Conservation (phyloP, 2,113 vertebrate species). For the Phasianus colchicus region DNA sequence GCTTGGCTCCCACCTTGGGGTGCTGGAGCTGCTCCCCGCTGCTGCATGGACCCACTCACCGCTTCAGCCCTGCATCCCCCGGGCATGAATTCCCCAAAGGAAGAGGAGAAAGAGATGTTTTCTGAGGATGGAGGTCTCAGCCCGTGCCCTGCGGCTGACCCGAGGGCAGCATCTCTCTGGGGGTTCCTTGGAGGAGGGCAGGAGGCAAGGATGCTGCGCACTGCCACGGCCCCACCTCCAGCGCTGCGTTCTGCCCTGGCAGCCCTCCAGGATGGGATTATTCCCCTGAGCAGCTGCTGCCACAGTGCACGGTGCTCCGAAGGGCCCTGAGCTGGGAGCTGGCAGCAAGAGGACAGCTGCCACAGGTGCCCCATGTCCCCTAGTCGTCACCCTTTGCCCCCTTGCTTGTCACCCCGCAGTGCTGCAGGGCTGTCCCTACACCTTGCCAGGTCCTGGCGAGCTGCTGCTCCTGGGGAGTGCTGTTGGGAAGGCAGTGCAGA, state of each 20-base stretch:
- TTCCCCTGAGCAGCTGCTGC: constrained; percentile 61
- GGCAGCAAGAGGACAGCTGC: neutral
- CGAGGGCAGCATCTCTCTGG: neutral
- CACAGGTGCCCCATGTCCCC: neutral
- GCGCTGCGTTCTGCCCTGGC: constrained; percentile 63
- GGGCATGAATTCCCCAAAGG: neutral
- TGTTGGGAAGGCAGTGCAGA: neutral
- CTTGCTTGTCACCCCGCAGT: neutral
- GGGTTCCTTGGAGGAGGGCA: neutral
- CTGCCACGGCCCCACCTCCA: neutral
- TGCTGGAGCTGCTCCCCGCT: neutral
- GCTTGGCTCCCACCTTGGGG: neutral
- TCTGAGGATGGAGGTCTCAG: neutral
- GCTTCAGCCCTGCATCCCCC: neutral
- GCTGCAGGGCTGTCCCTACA: neutral
- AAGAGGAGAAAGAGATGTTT: neutral
- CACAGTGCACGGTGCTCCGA: neutral
- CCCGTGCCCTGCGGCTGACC: neutral
- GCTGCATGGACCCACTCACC: neutral
- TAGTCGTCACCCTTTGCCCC: neutral
- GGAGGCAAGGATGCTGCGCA: constrained; percentile 19
- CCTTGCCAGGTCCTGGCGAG: neutral
- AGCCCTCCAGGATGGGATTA: constrained; percentile 61
- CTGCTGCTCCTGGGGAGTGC: neutral
- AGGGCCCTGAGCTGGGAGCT: neutral